phyloP scores from a whole-genome alignment of 1,140 invertebrate genomes.

The Lasaia peninsularis region DNA sequence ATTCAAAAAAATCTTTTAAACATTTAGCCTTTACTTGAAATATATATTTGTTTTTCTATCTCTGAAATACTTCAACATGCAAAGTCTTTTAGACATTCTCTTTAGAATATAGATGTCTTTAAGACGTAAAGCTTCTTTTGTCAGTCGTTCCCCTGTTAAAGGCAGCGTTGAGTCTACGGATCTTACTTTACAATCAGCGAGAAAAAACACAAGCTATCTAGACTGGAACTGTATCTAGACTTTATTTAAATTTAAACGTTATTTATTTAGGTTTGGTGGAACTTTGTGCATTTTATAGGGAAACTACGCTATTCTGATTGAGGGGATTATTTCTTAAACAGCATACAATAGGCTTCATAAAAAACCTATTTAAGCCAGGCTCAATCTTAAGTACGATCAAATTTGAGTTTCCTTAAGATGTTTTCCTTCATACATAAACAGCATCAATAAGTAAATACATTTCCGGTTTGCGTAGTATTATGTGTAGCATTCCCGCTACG shows the following conservation, averaged over 20 bases:
- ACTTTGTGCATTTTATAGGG: neutral
- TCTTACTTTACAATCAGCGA: slow-evolving; percentile 9
- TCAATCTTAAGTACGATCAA: too few species aligned
- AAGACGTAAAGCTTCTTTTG: slow-evolving; percentile 12
- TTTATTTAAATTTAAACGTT: slow-evolving; percentile 5
- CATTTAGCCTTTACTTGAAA: neutral
- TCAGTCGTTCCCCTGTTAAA: slow-evolving; percentile 10
- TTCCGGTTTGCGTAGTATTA: too few species aligned
- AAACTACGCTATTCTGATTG: too few species aligned
- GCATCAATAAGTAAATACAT: too few species aligned
- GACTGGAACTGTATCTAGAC: neutral
- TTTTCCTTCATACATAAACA: too few species aligned
- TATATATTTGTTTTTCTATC: slow-evolving; percentile 9
- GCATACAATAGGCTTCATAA: too few species aligned
- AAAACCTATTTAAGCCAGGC: too few species aligned
- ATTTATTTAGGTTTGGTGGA: neutral
- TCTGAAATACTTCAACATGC: slow-evolving; percentile 4
- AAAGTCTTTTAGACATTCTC: slow-evolving; percentile 12
- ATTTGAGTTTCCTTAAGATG: too few species aligned
- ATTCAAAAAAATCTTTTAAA: neutral
- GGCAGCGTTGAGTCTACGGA: slow-evolving; percentile 7
- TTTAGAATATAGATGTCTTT: slow-evolving; percentile 12
- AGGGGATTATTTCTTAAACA: too few species aligned
- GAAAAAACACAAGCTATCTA: slow-evolving; percentile 6
- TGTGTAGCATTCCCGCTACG: too few species aligned